Evolutionary conservation across 2,888 invertebrate species (phyloP).

Genomic region (Eilema sororculum): DNA sequence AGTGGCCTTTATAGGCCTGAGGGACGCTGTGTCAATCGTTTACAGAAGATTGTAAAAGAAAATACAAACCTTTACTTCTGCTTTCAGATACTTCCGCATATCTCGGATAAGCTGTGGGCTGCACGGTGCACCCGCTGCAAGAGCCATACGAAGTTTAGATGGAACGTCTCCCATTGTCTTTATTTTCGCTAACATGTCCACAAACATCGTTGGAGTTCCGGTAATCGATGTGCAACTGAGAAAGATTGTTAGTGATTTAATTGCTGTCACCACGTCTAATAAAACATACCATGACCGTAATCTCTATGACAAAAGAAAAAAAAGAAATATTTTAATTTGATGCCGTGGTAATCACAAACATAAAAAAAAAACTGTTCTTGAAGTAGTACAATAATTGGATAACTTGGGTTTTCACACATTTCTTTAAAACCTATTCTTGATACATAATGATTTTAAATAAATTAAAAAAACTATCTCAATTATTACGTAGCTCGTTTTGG

Average conservation of each 20-base stretch:
- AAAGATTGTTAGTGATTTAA: conserved; percentile 13
- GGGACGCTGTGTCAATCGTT: neutral
- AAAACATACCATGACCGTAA: too few species aligned
- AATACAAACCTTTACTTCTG: conserved; percentile 82
- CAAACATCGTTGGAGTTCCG: conserved; percentile 96
- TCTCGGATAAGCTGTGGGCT: conserved; percentile 88
- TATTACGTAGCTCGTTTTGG: too few species aligned
- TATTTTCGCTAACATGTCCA: conserved; percentile 88
- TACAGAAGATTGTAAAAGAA: neutral
- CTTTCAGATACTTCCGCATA: conserved; percentile 81
- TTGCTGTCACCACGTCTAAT: neutral
- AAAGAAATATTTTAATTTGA: too few species aligned
- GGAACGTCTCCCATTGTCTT: conserved; percentile 74
- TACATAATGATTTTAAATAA: too few species aligned
- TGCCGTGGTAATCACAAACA: too few species aligned
- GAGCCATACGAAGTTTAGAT: conserved; percentile 81
- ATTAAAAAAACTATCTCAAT: too few species aligned
- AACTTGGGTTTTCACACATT: too few species aligned
- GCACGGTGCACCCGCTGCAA: conserved; percentile 92
- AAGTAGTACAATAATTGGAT: too few species aligned
- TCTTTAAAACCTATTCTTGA: too few species aligned
- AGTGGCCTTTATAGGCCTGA: too few species aligned
- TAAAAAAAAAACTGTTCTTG: too few species aligned
- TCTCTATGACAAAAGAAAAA: neutral
- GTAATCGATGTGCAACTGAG: conserved; percentile 91